phyloP scores from a whole-genome alignment of 2,888 invertebrate species.

The Machimus rusticus region DNA sequence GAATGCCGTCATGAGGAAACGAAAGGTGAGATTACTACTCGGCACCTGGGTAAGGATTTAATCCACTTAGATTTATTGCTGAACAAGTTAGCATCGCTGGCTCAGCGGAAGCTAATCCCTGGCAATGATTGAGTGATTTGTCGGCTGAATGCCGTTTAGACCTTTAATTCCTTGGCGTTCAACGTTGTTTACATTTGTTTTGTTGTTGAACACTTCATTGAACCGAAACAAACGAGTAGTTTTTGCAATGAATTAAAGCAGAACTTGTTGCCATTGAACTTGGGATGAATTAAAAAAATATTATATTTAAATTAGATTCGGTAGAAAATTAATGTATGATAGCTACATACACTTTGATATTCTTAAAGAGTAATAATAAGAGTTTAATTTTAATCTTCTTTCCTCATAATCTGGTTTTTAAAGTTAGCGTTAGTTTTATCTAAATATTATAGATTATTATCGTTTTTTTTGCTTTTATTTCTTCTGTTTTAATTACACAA shows the following conservation, averaged over 20 bases:
- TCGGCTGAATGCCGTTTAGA: not conserved
- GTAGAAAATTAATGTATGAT: not conserved
- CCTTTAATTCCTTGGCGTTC: not conserved
- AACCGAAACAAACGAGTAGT: not conserved
- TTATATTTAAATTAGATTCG: not conserved
- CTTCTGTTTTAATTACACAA: too few species aligned
- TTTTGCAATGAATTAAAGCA: not conserved
- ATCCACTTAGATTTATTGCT: not conserved
- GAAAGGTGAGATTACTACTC: not conserved
- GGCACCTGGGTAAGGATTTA: not conserved
- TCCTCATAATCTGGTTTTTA: too few species aligned
- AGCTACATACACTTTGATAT: not conserved
- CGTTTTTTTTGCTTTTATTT: too few species aligned
- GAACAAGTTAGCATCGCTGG: not conserved
- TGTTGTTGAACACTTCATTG: not conserved
- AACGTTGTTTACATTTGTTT: not conserved
- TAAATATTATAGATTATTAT: too few species aligned
- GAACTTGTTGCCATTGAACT: not conserved
- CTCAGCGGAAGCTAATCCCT: not conserved
- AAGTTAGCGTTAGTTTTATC: too few species aligned
- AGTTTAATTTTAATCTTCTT: too few species aligned
- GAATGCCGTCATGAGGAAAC: not conserved
- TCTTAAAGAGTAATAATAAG: too few species aligned
- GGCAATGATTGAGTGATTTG: not conserved
- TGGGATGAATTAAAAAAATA: not conserved